Percentiles rank a stretch among this genome's conserved stretches.
These are phyloP conservation scores for Cylas formicarius DNA, from an alignment of 1,140 invertebrate species.

Conservation along the genomic window DNA sequence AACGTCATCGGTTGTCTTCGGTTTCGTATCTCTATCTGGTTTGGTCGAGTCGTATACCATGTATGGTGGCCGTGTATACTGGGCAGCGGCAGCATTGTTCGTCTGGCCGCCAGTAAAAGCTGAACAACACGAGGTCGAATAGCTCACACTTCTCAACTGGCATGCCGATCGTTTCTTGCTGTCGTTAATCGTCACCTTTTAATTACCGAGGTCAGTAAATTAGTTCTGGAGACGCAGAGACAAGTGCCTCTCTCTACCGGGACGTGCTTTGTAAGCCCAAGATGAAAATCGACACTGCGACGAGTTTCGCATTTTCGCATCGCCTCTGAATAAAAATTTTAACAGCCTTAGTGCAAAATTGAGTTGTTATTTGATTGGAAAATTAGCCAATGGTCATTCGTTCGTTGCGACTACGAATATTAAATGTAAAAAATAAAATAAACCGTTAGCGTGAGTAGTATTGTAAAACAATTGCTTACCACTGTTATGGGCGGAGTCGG, in stretches of 20 bases:
- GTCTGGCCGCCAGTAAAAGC: slow-evolving; percentile 20
- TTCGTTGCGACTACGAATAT: no score
- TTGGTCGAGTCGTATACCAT: slow-evolving; percentile 24
- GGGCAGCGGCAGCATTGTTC: slow-evolving; percentile 21
- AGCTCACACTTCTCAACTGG: slow-evolving; percentile 37
- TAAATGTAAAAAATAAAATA: no score
- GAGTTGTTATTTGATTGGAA: no score
- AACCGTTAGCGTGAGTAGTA: no score
- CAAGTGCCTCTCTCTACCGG: slow-evolving; percentile 25
- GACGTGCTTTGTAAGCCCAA: slow-evolving; percentile 24
- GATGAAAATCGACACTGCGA: slow-evolving; percentile 8
- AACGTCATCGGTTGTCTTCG: slow-evolving; percentile 17
- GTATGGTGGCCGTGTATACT: slow-evolving; percentile 18
- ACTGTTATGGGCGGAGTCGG: no score
- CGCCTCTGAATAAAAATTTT: no score
- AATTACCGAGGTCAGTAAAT: slow-evolving; percentile 40
- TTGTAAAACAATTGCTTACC: no score
- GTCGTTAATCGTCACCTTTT: slow-evolving; percentile 42
- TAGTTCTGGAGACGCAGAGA: slow-evolving; percentile 26
- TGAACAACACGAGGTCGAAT: slow-evolving; percentile 35
- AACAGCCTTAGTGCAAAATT: no score
- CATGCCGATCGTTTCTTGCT: slow-evolving; percentile 39
- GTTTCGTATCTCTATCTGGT: slow-evolving; percentile 25
- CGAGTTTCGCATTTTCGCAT: no score
- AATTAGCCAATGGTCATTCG: no score